These are phyloP conservation scores for Pitta sordida DNA, from an alignment of 2,113 vertebrate genomes.

Conservation along the genomic window DNA sequence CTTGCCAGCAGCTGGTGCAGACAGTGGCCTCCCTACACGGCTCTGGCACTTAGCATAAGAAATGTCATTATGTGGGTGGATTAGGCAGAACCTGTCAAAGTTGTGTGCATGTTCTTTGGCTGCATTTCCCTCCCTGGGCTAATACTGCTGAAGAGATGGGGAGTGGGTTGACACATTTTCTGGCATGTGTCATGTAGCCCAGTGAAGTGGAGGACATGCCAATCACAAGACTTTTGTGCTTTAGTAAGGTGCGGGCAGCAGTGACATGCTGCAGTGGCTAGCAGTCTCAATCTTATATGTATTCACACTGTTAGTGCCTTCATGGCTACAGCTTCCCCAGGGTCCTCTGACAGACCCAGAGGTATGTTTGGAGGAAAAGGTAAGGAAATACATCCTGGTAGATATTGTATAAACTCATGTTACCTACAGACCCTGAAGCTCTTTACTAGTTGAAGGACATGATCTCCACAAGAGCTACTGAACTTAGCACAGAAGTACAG, in stretches of 20 bases:
- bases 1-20: slow-evolving; percentile 56
- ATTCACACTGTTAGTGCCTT: neutral
- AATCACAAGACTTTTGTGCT: slow-evolving; percentile 48
- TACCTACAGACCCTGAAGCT: neutral
- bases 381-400: neutral
- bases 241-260: neutral
- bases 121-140: slow-evolving; percentile 38
- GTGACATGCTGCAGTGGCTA: neutral
- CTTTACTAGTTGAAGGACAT: neutral
- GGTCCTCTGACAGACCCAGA: neutral
- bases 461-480: neutral
- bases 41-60: slow-evolving; percentile 59
- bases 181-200: slow-evolving; percentile 42
- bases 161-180: slow-evolving; percentile 59
- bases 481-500: neutral
- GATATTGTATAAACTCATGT: neutral
- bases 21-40: slow-evolving; percentile 39
- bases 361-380: neutral
- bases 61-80: slow-evolving; percentile 58
- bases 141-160: slow-evolving; percentile 32
- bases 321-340: neutral
- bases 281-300: neutral
- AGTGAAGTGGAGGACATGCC: slow-evolving; percentile 42
- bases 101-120: slow-evolving; percentile 34
- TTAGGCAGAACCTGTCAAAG: slow-evolving; percentile 67